Conservation (phyloP, 2,797 vertebrate genomes). For the Eutrigla gurnardus region DNA sequence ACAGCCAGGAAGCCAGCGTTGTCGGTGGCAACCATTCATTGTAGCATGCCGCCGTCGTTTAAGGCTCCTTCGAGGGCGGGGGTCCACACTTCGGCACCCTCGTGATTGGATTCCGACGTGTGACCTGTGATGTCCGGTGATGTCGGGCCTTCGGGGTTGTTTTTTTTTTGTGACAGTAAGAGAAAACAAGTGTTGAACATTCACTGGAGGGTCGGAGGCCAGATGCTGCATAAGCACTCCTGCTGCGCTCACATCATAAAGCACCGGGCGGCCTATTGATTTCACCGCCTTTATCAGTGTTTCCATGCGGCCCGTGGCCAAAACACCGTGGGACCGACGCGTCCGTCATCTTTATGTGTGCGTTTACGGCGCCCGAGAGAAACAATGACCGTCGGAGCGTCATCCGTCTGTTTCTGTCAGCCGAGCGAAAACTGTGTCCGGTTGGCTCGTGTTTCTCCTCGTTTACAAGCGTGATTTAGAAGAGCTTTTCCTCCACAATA, state of each 20-base stretch:
- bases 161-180: slow-evolving; percentile 48
- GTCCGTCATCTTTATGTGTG: slow-evolving; percentile 76
- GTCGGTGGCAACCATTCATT: slow-evolving; percentile 70
- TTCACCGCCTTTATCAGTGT: slow-evolving; percentile 72
- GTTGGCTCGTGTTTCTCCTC: slow-evolving; percentile 43
- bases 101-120: slow-evolving; percentile 59
- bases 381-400: slow-evolving; percentile 47
- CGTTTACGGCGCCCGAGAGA: slow-evolving; percentile 62
- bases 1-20: slow-evolving; percentile 65
- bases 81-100: slow-evolving; percentile 24
- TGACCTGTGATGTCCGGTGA: slow-evolving; percentile 61
- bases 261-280: slow-evolving; percentile 77
- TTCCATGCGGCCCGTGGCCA: slow-evolving; percentile 72
- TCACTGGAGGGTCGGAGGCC: slow-evolving; percentile 74
- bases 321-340: slow-evolving; percentile 60
- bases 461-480: slow-evolving; percentile 48
- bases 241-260: slow-evolving; percentile 78
- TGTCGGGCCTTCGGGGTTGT: slow-evolving; percentile 59
- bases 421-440: slow-evolving; percentile 16
- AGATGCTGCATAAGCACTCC: slow-evolving; percentile 78
- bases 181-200: slow-evolving; percentile 70
- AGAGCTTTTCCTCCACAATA: slow-evolving; percentile 11
- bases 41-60: slow-evolving; percentile 54
- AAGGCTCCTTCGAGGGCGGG: slow-evolving; percentile 57
- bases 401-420: slow-evolving; percentile 48